phyloP scores from a whole-genome alignment of 2,797 vertebrate genomes.

The Nannoperca australis region DNA sequence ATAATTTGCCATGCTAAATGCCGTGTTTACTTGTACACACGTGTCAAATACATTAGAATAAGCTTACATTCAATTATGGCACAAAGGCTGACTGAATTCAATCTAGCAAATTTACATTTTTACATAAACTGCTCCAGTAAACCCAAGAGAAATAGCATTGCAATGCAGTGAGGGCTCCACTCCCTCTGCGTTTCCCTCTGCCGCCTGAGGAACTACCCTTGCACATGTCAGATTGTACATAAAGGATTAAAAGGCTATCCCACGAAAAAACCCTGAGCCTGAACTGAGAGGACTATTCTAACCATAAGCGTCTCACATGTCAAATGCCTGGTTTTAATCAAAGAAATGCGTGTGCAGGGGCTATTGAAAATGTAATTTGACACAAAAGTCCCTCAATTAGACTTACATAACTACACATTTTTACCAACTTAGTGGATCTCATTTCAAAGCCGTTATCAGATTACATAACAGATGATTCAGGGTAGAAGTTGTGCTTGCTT shows the following conservation, averaged over 20 bases:
- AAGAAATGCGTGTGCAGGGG: conserved; percentile 23
- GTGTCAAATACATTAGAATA: conserved; percentile 5
- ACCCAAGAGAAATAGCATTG: conserved; percentile 46
- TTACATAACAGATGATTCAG: conserved; percentile 85
- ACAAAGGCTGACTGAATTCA: conserved; percentile 9
- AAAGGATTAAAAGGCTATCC: conserved; percentile 79
- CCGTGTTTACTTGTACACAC: not conserved
- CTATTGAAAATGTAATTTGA: conserved; percentile 66
- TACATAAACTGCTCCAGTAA: conserved; percentile 44
- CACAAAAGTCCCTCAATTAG: conserved; percentile 60
- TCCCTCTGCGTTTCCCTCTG: conserved; percentile 50
- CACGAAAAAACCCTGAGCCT: conserved; percentile 63
- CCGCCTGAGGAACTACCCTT: conserved; percentile 72
- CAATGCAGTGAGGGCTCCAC: conserved; percentile 63
- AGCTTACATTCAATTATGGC: conserved; percentile 12
- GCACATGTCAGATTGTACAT: conserved; percentile 68
- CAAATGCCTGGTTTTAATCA: conserved; percentile 59
- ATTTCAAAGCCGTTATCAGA: conserved; percentile 77
- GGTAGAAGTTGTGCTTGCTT: conserved; percentile 69
- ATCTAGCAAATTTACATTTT: conserved; percentile 38
- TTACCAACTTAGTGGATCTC: conserved; percentile 73
- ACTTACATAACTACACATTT: conserved; percentile 73
- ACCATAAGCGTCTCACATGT: conserved; percentile 53
- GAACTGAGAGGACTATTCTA: conserved; percentile 46
- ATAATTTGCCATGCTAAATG: not conserved